Conservation (phyloP, 2,797 vertebrate species). For the Anabas testudineus region DNA sequence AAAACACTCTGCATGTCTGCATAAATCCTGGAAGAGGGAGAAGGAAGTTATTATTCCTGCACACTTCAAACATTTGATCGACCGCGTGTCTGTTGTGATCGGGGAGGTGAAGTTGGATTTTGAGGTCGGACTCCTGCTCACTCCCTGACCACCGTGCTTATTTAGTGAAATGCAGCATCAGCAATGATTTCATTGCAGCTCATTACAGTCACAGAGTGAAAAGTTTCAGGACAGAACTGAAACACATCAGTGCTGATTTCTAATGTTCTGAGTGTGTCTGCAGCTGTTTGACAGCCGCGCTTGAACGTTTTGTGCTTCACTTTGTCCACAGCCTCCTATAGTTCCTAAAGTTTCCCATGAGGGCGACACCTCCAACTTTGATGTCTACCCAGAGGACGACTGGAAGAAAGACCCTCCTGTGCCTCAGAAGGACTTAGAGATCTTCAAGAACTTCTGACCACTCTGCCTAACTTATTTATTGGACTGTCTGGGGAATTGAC, state of each 20-base stretch:
- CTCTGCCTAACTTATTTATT: slow-evolving; percentile 30
- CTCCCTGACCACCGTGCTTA: not conserved
- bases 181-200: no score
- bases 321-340: slow-evolving; percentile 90
- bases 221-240: no score
- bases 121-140: no score
- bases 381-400: slow-evolving; percentile 94
- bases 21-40: no score
- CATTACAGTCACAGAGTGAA: not conserved
- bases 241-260: no score
- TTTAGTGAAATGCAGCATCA: not conserved
- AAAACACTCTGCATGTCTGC: no score
- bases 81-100: no score
- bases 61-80: no score
- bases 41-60: no score
- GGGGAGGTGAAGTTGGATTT: no score
- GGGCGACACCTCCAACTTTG: slow-evolving; percentile 97
- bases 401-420: slow-evolving; percentile 90
- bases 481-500: slow-evolving; percentile 4
- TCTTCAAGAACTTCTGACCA: slow-evolving; percentile 94
- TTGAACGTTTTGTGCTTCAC: not conserved
- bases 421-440: slow-evolving; percentile 91
- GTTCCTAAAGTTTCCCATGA: slow-evolving; percentile 93
- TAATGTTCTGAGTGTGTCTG: no score
- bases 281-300: not conserved